phyloP scores from a whole-genome alignment of 2,888 invertebrate genomes.

The Campopleginae sp. region DNA sequence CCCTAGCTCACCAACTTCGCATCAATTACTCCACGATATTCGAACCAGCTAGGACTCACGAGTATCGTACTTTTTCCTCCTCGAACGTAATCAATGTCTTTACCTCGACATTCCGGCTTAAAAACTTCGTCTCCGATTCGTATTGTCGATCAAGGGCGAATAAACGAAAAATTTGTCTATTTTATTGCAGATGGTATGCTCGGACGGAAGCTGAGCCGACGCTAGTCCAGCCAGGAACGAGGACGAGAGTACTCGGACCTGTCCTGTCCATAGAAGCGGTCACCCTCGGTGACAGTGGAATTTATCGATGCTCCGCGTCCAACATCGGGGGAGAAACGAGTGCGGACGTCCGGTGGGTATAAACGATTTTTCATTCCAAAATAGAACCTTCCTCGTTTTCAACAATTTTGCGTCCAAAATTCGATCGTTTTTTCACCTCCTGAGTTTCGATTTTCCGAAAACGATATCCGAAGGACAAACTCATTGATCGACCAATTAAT shows the following conservation, averaged over 20 bases:
- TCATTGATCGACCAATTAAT: no score
- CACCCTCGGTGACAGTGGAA: constrained; percentile 89
- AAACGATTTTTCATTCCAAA: not conserved
- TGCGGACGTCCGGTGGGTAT: constrained; percentile 86
- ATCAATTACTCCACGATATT: constrained; percentile 17
- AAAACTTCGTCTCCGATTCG: not conserved
- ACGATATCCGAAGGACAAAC: no score
- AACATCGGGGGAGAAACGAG: constrained; percentile 90
- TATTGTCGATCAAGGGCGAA: not conserved
- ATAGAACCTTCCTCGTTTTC: not conserved
- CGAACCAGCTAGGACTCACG: not conserved
- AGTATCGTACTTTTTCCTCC: not conserved
- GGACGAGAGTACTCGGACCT: constrained; percentile 88
- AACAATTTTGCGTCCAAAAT: not conserved
- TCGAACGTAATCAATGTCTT: not conserved
- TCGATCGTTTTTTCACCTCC: no score
- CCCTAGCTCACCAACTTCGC: not conserved
- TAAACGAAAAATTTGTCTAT: not conserved
- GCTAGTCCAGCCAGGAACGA: constrained; percentile 87
- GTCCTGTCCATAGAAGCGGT: constrained; percentile 90
- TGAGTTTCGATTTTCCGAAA: no score
- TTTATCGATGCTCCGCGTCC: constrained; percentile 89
- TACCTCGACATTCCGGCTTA: not conserved
- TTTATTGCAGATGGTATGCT: constrained; percentile 87
- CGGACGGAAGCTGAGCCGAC: constrained; percentile 88